Conservation (phyloP, 2,888 invertebrate species). For the Iphiclides podalirius region DNA sequence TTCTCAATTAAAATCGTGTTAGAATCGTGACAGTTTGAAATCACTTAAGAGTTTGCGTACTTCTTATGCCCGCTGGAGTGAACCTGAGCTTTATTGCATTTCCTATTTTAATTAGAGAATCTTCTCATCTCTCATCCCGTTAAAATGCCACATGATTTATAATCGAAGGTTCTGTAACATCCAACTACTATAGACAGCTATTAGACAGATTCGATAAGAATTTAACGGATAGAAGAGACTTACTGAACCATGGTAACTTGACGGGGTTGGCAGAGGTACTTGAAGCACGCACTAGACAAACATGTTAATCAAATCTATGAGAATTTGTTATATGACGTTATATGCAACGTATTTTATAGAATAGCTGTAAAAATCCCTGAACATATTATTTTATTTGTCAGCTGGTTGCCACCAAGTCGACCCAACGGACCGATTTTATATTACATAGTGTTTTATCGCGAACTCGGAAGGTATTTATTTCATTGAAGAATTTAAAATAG, state of each 20-base stretch:
- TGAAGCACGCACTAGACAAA: too few relatives aligned
- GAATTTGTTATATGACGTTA: too few relatives aligned
- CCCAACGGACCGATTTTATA: conserved; percentile 90
- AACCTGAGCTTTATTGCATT: conserved; percentile 14
- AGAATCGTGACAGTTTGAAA: conserved; percentile 15
- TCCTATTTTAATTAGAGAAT: conserved; percentile 19
- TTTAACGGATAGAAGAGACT: too few relatives aligned
- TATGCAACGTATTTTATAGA: too few relatives aligned
- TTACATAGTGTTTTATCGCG: conserved; percentile 89
- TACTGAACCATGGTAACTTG: too few relatives aligned
- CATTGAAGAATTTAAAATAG: too few relatives aligned
- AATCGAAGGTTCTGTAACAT: background rate
- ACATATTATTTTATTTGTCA: too few relatives aligned
- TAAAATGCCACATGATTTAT: conserved; percentile 9
- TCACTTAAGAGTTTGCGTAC: conserved; percentile 5
- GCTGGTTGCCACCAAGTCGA: conserved; percentile 90
- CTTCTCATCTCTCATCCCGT: conserved; percentile 11
- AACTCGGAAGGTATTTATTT: conserved; percentile 83
- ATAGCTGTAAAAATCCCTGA: too few relatives aligned
- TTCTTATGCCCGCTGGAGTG: conserved; percentile 6
- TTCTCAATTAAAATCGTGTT: conserved; percentile 14
- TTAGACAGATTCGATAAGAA: too few relatives aligned
- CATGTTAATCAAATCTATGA: too few relatives aligned
- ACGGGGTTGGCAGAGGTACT: too few relatives aligned
- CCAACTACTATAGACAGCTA: too few relatives aligned